Base-by-base conservation (phyloP, 2,113 vertebrate genomes). In the Eulacestoma nigropectus region DNA sequence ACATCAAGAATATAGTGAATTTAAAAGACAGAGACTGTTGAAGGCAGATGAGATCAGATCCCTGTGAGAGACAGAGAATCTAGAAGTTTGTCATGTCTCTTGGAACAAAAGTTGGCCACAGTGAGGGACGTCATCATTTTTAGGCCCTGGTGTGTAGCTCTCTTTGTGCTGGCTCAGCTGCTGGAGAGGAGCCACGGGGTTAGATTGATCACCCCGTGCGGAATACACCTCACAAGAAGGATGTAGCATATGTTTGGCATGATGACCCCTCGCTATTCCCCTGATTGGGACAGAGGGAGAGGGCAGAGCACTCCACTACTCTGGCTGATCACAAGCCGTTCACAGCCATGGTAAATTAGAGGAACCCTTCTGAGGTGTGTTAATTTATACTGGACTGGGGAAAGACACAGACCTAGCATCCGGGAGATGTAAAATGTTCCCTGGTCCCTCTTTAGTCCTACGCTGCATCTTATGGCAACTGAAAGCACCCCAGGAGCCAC, bases 161-260 rank as follows among this genome's bases (percentile, higher is more conserved):
- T 37, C n/a, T 80, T 46, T 72, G 88, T 93, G 90, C 93, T 95
- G 88, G 79, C 92, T 97, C 92, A 96, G 93, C 93, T 95, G 90
- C 93, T 88, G 88, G 79, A 80, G 57, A 35, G 47, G 56, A 96
- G 92, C 85, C 92, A 72, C 2, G 1, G 76, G 65, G 20, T 81
- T 15, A 41, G 75, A 91, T 84, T 73, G 93, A 90, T 91, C 70
- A 22, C 42, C 78, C 90, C 12, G 0, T 52, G 82, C 42, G 85
- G 93, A 89, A 86, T 78, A 60, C 75, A 68, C 72, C 79, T 93
- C 47, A 12, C 47, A 75, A 84, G 95, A 88, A 80, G 92, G 68
- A 93, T 94, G 87, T 13, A 37, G 88, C 68, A 44, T 33, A 33
- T 81, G 64, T 42, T 60, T 92, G 85, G 68, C 85, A 68, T 2